These are phyloP conservation scores for Sarcoramphus papa DNA, from an alignment of 2,797 vertebrate species.

Conservation along the genomic window DNA sequence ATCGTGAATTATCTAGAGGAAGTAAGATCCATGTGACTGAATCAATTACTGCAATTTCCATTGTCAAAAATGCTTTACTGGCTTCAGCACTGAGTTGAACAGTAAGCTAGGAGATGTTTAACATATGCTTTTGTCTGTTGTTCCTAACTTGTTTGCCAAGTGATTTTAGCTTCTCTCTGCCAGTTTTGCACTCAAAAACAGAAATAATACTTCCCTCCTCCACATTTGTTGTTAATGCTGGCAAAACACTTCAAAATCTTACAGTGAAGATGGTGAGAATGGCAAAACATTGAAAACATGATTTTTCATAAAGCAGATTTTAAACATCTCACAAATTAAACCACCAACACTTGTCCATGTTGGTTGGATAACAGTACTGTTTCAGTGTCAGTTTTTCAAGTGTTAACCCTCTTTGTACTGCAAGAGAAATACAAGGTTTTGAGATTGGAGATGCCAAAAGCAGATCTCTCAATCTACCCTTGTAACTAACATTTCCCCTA, in stretches of 20 bases:
- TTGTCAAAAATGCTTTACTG: slow-evolving; percentile 24
- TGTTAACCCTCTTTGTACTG: neutral
- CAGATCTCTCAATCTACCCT: neutral
- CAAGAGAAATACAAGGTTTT: neutral
- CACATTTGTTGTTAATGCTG: neutral
- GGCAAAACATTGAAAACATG: neutral
- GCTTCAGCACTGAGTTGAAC: neutral
- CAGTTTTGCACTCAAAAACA: neutral
- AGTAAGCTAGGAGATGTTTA: neutral
- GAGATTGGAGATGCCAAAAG: neutral
- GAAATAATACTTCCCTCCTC: neutral
- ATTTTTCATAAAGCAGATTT: neutral
- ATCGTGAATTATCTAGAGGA: neutral
- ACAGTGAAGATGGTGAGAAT: neutral
- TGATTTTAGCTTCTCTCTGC: neutral
- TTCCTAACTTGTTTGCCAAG: slow-evolving; percentile 7
- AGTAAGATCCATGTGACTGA: neutral
- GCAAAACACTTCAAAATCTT: neutral
- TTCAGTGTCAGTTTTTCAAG: neutral
- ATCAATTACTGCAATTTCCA: slow-evolving; percentile 10
- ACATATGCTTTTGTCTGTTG: slow-evolving; percentile 9
- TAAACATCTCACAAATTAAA: neutral
- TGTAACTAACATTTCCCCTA: neutral
- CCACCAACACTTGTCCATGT: neutral
- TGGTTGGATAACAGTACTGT: neutral